Conservation (phyloP, 2,888 invertebrate species). For the Philaethria dido region DNA sequence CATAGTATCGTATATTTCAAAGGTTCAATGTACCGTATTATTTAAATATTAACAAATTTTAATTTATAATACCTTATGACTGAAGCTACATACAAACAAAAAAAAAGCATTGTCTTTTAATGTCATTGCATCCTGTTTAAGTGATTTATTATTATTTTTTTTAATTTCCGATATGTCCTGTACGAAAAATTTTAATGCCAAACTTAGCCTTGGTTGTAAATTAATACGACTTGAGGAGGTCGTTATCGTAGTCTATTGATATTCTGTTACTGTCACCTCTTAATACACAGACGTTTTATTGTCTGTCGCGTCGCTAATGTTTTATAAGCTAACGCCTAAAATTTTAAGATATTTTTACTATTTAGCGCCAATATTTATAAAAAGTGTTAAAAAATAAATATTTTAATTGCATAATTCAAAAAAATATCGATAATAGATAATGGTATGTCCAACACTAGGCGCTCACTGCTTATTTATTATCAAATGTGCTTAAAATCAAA, state of each 20-base stretch:
- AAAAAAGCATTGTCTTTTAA: slow-evolving; percentile 41
- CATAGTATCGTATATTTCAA: slow-evolving; percentile 45
- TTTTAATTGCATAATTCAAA: no score
- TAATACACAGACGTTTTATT: slow-evolving; percentile 25
- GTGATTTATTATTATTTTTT: slow-evolving; percentile 38
- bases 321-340: neutral
- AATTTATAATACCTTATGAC: slow-evolving; percentile 52
- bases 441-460: no score
- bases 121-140: slow-evolving; percentile 42
- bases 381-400: no score
- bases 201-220: slow-evolving; percentile 32
- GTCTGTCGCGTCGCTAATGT: slow-evolving; percentile 14
- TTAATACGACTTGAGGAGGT: slow-evolving; percentile 37
- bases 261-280: slow-evolving; percentile 43
- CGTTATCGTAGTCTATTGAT: slow-evolving; percentile 42
- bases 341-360: neutral
- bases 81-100: slow-evolving; percentile 30
- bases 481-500: no score
- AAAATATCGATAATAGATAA: no score
- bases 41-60: slow-evolving; percentile 53
- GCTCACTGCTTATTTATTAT: no score
- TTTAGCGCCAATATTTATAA: no score
- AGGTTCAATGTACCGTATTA: slow-evolving; percentile 61
- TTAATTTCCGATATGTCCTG: slow-evolving; percentile 39
- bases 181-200: slow-evolving; percentile 41